Base-by-base conservation (phyloP, 1,140 invertebrate genomes). In the Sitodiplosis mosellana region DNA sequence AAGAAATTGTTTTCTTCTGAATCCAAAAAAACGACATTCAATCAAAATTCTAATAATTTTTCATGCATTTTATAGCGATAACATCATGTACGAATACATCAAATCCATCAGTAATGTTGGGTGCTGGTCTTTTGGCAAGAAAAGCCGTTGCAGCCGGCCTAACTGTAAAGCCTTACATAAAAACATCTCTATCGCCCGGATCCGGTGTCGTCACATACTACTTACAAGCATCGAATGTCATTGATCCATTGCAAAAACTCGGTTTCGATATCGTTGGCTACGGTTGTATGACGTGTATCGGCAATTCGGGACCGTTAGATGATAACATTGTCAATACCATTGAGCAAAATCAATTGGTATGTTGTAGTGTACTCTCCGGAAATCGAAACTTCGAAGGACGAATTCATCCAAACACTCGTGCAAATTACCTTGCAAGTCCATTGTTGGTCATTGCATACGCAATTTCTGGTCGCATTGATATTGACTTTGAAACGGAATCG, bases 271-370 rank as follows among this genome's bases (percentile, higher is more conserved):
- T 92, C 47, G 84, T 89, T 22, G 93, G 93, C n/a, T 96, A 93
- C 60, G 83, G 94, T 1, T 98, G 94, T 67, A 97, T 96, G 92
- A 98, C 93, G 0, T 98, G 94, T 65, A 99, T 99, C 53, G 95
- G 95, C 8, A 98, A 98, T 66, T 89, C 84, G 43, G 94, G 94
- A 11, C 91, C 91, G 1, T 74, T 99, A 7, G 83, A 89, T 47
- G 90, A 95, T 49, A 73, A 82, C 51, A 83, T 99, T 20, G 80
- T 80, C 0, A 86, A 90, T 57, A 88, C 87, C 2, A 96, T 98
- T 55, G 93, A 98, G 64, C 86, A 90, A 74, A 87, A 89, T 60
- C 87, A 92, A 59, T 68, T 98, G 7, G 87, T 98, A 1, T 93
- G 89, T 56, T 88, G 84, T 59, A 91, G 92, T 18, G 89, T 98